Conservation (phyloP, 2,797 vertebrate species). For the Myotis pilosus region DNA sequence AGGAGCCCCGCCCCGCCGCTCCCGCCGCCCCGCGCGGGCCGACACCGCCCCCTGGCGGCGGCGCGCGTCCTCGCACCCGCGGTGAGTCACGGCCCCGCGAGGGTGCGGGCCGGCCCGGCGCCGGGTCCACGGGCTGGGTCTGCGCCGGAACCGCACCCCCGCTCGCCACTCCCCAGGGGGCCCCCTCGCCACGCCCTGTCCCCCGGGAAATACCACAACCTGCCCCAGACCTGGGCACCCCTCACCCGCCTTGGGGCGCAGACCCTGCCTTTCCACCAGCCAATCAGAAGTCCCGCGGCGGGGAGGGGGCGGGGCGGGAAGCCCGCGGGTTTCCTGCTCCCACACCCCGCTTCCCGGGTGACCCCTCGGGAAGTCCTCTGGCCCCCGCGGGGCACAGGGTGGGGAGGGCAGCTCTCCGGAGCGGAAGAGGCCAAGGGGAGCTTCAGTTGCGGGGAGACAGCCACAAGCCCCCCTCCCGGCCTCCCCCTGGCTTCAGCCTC, state of each 20-base stretch:
- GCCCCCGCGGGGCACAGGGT: not conserved
- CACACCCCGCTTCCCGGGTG: too few relatives aligned
- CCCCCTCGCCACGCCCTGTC: too few relatives aligned
- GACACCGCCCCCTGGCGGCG: conserved; percentile 26
- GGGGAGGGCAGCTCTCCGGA: not conserved
- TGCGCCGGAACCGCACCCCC: not conserved
- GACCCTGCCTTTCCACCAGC: not conserved
- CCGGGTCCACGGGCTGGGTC: not conserved
- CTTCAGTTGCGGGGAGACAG: not conserved
- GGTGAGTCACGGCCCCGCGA: not conserved
- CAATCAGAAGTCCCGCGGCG: not conserved
- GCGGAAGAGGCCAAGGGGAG: not conserved
- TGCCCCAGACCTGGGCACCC: too few relatives aligned
- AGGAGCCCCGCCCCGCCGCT: not conserved
- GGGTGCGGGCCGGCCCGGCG: not conserved
- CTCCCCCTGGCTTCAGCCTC: too few relatives aligned
- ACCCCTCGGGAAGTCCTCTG: accelerated
- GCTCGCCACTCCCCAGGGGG: too few relatives aligned
- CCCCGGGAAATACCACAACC: not conserved
- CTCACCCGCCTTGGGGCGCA: too few relatives aligned
- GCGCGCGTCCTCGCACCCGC: not conserved
- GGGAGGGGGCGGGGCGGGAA: too few relatives aligned
- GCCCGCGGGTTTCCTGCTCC: too few relatives aligned
- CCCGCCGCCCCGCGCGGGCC: not conserved
- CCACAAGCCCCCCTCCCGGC: too few relatives aligned